These are phyloP conservation scores for Drosophila tripunctata DNA, from an alignment of 2,888 invertebrate species.

Conservation along the genomic window DNA sequence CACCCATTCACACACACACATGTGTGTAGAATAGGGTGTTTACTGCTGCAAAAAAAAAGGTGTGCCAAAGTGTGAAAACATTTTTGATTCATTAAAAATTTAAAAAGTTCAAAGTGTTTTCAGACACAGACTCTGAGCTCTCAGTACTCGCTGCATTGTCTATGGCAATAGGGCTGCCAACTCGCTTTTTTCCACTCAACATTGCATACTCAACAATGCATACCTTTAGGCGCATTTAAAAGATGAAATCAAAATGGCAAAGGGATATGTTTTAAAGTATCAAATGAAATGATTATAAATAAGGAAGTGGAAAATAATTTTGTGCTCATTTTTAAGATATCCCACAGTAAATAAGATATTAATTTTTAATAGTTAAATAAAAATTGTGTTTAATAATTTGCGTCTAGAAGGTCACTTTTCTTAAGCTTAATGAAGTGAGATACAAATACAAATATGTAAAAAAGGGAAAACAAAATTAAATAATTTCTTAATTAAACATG, in stretches of 20 bases:
- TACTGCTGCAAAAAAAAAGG: conserved; percentile 48
- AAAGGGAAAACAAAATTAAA: no score
- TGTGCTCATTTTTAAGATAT: no score
- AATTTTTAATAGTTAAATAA: no score
- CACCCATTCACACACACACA: conserved; percentile 34
- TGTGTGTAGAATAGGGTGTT: conserved; percentile 33
- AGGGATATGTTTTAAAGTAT: conserved; percentile 15
- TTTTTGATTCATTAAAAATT: conserved; percentile 84
- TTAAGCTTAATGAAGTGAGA: no score
- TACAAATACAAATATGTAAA: no score
- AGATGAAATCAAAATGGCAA: neutral
- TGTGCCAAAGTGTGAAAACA: conserved; percentile 77
- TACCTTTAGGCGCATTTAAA: conserved; percentile 29
- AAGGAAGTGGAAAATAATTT: no score
- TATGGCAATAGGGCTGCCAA: conserved; percentile 35
- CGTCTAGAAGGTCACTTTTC: no score
- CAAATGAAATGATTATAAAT: conserved; percentile 3
- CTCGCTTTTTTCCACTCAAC: conserved; percentile 17
- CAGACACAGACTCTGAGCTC: conserved; percentile 51
- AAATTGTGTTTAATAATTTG: no score
- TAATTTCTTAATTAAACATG: no score
- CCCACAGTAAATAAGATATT: no score
- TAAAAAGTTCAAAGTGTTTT: conserved; percentile 84
- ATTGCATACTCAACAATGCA: conserved; percentile 25
- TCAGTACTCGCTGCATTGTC: conserved; percentile 27